Base-by-base conservation (phyloP, 2,888 invertebrate genomes). In the Creontiades dilutus region DNA sequence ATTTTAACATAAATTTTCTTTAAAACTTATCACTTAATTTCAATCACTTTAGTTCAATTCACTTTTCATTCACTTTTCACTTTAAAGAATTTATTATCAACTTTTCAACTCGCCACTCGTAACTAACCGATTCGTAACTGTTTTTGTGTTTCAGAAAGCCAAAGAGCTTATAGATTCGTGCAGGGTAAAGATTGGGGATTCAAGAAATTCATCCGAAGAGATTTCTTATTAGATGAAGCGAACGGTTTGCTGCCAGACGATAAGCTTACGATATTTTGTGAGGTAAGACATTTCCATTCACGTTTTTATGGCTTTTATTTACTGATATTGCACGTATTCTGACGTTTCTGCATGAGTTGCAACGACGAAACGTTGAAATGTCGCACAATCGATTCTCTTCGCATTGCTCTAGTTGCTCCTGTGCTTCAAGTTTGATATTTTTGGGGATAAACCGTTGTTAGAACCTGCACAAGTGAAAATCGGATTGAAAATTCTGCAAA, bases 131-230 rank as follows among this genome's bases (percentile, higher is more conserved):
- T 82, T 52, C 5, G 19, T 82, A 52, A 11, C 4, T 27, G 12
- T 82, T 89, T 81, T n/a, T 89, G 14, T 48, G 68, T 89, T 94
- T 61, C 94, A 96, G 96, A 96, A 93, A 96, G 96, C 93, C 96
- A 96, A 93, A 93, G 99, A 93, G 99, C 99, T 92, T 99, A 99
- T 94, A 96, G 99, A 95, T 99, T 99, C 94, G 99, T 99, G 91
- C 99, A 99, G 95, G 99, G 99, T 92, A 99, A 99, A 94, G 99
- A 99, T 95, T 99, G 99, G 99, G 99, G 99, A 90, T 99, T 99
- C 95, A 99, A 99, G 94, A 99, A 99, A 94, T 99, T 99, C 94
- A 99, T 99, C 92, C 96, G 99, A 93, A 96, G 99, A 94, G 99
- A 99, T 94, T 99, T 99, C 94, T 95, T 99, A 91, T 95, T 99